Base-by-base conservation (phyloP, 2,113 vertebrate genomes). In the Myrmophylax atrothorax region DNA sequence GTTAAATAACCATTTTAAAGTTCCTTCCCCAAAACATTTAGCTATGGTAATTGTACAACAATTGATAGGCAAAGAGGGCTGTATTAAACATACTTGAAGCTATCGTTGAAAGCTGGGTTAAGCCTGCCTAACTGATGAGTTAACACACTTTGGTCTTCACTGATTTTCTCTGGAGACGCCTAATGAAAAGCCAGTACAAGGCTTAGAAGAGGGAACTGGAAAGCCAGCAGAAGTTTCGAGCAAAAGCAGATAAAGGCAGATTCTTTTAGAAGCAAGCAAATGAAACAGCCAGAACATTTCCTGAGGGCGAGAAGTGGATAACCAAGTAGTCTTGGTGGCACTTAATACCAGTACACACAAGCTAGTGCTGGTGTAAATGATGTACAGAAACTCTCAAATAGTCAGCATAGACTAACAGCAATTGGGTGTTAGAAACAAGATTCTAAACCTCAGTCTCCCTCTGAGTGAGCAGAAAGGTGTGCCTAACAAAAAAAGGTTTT, bases 221-320 rank as follows among this genome's bases (percentile, higher is more conserved):
- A 95, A 96, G 94, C 88, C 89, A 97, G 91, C 93, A 93, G 68
- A 93, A 93, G 72, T 96, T 92, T 66, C 78, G 75, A 95, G 88
- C 90, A 92, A 81, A 96, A 96, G 94, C 94, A 96, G 66, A 52
- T 68, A 87, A 94, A 68, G 82, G 94, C 84, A 94, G 70, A 5
- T 84, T 93, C 83, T 93, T 94, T 96, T 52, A 90, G 85, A 94
- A 96, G 95, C 95, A 96, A 97, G 94, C 94, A 92, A 83, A 96
- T 96, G 95, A 80, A 86, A 97, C 85, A 96, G 96, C 90, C 96
- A 96, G 89, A 76, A 95, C 19, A 0, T 53, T 91, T 95, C 60
- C 60, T 46, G 62, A 94, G 74, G 56, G 80, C 0, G 1, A 90
- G 72, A 90, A 82, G 89, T 6, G 0, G 24, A 35, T 70, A 84